Base-by-base conservation (phyloP, 2,113 vertebrate species). In the Miniopterus natalensis region DNA sequence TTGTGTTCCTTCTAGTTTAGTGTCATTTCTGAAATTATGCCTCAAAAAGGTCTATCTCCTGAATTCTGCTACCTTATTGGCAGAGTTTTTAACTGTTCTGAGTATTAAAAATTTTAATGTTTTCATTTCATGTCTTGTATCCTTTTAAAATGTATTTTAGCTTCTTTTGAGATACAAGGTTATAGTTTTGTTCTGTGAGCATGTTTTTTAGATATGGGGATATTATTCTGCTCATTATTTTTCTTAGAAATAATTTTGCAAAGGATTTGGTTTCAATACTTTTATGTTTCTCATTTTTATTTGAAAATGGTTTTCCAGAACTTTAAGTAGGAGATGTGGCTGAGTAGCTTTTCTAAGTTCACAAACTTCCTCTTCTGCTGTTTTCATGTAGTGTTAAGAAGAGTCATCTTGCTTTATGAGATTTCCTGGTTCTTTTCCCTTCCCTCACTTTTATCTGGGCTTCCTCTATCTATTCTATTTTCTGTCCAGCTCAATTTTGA, bases 191-290 rank as follows among this genome's bases (percentile, higher is more conserved):
- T 71, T 70, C 71, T 70, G 3, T 94, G 59, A 88, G 3, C 18
- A 23, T 73, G 7, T 79, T 47, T 79, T 70, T 83, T 57, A 70
- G 20, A 31, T 65, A 3, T 55, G 77, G 25, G 25, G 31, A 65
- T 66, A n/a, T 42, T 88, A 84, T 79, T 36, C 11, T 36, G 36
- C 9, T 79, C 17, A n/a, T 36, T 86, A n/a, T 83, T 92, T 73
- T 63, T 53, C 70, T 88, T 88, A 92, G 77, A 65, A 77, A 84
- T 75, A 75, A 59, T 25, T 81, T 81, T 78, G 18, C 27, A 94
- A 87, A 45, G 15, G 8, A 88, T 84, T 88, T 84, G 31, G 49
- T 45, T n/a, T 88, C 65, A 51, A 42, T 66, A 74, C 15, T 71
- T 51, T 71, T 57, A 40, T 92, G 42, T 65, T 79, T 84, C 79